Base-by-base conservation (phyloP, 2,113 vertebrate genomes). In the Clinocottus analis region DNA sequence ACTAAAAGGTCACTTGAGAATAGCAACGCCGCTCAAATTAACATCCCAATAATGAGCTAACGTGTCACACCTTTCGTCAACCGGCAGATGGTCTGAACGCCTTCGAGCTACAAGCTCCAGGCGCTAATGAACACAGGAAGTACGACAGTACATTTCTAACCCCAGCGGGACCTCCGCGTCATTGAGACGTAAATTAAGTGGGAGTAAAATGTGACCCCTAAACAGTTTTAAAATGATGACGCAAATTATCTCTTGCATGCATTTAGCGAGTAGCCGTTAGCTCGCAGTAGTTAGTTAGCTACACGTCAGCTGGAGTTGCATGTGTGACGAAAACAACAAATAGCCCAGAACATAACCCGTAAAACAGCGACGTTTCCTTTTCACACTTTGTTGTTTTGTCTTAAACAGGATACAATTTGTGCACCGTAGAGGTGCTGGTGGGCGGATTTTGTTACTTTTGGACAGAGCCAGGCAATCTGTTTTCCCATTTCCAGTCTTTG, bases 1-100 rank as follows among this genome's bases (percentile, higher is more conserved):
- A 73, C 12, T 55, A 47, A 86, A 87, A 72, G 82, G 82, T 86
- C 74, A 84, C 41, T 37, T 39, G 67, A 60, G 80, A 80, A 78
- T 35, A 71, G 35, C 60, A 71, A 62, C 41, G 37, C 29, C 56
- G 58, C 58, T 68, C 45, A 68, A 86, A 79, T 56, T 19, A 85
- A 72, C 58, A 65, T 59, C 63, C 63, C 69, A 33, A 53, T 87
- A 74, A 89, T 79, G 68, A 88, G 84, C 72, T 55, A 41, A 61
- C 51, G 68, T 41, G 64, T 53, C 67, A 64, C 23, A 70, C 31
- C 70, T 77, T 80, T 45, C 75, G 56, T 79, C 76, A 73, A 74
- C 41, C 10, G 78, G 19, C 75, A 80, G 76, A 81, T 63, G 73
- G 73, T 76, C 59, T 72, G 68, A 58, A 64, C 80, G 73, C 81